These are phyloP conservation scores for Ceyx erithaca DNA, from an alignment of 2,797 vertebrate genomes.

Conservation along the genomic window DNA sequence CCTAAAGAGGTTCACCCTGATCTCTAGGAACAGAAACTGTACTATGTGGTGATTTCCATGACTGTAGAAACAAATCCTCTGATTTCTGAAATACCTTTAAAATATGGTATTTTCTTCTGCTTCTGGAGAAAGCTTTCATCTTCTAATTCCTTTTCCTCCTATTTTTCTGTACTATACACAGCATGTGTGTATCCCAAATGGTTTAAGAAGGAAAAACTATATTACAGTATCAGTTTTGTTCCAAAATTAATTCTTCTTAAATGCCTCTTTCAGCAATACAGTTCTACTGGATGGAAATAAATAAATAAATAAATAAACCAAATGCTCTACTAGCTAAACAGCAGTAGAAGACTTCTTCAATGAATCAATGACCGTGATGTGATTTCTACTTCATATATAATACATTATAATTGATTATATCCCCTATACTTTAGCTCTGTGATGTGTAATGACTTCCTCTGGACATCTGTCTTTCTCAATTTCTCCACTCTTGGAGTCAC, in stretches of 20 bases:
- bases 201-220: background rate
- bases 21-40: background rate
- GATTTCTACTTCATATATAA: background rate
- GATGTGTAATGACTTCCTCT: background rate
- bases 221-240: background rate
- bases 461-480: background rate
- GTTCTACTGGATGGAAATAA: background rate
- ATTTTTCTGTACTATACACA: background rate
- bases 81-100: background rate
- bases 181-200: background rate
- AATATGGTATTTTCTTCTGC: background rate
- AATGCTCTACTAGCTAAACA: background rate
- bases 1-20: background rate
- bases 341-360: background rate
- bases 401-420: background rate
- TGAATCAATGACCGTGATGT: background rate
- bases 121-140: background rate
- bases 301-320: background rate
- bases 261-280: background rate
- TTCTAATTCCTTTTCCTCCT: background rate
- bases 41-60: background rate
- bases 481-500: background rate
- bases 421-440: background rate
- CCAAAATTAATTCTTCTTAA: background rate
- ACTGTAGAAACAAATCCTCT: background rate